These are phyloP conservation scores for Tiliacea aurago DNA, from an alignment of 2,888 invertebrate species.

Conservation along the genomic window DNA sequence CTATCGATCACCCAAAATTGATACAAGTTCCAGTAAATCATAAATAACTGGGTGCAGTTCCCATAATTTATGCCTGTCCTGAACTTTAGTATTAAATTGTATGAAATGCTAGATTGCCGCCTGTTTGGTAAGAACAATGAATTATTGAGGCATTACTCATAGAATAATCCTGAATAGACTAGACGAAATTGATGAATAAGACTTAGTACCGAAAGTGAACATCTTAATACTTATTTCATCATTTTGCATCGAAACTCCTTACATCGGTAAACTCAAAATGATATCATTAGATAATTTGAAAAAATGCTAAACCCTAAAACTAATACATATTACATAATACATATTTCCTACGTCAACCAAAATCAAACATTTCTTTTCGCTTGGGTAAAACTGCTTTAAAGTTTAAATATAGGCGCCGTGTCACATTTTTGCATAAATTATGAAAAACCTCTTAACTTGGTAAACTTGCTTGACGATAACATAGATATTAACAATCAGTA, in stretches of 20 bases:
- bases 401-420: conserved; percentile 4
- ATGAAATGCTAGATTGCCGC: conserved; percentile 77
- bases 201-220: conserved; percentile 18
- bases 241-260: conserved; percentile 1
- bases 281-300: neutral
- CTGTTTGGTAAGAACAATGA: conserved; percentile 77
- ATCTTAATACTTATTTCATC: conserved; percentile 22
- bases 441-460: neutral
- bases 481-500: conserved; percentile 5
- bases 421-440: conserved; percentile 41
- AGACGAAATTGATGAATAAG: conserved; percentile 48
- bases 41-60: conserved; percentile 73
- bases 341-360: neutral
- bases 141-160: conserved; percentile 76
- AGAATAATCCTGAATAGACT: conserved; percentile 63
- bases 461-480: conserved; percentile 15
- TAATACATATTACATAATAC: neutral
- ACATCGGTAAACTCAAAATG: neutral
- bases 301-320: neutral
- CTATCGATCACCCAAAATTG: conserved; percentile 18
- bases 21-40: conserved; percentile 67
- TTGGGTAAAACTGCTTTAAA: conserved; percentile 19
- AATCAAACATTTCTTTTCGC: neutral
- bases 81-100: conserved; percentile 78
- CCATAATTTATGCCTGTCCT: conserved; percentile 77